A percentile compares a stretch with the other conserved stretches of the same genome.
phyloP scores from a whole-genome alignment of 1,140 invertebrate species.

The Aphelinus certus region DNA sequence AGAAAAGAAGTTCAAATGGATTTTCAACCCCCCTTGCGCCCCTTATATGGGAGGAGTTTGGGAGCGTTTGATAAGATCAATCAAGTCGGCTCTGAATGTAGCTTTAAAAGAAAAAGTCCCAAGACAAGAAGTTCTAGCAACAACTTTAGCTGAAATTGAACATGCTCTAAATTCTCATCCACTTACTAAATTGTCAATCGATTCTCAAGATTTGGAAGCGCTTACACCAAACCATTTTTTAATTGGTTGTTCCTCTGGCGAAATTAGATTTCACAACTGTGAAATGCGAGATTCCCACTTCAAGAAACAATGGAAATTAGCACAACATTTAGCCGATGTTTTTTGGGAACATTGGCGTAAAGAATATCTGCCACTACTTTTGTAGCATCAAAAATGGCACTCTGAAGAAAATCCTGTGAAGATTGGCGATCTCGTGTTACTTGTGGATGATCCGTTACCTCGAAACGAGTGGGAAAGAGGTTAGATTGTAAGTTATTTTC shows the following conservation, averaged over 20 bases:
- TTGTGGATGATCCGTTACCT: not conserved
- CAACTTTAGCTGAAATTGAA: conserved; percentile 18
- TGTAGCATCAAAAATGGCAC: conserved; percentile 48
- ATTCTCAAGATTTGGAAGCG: conserved; percentile 43
- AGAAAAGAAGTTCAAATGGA: conserved; percentile 6
- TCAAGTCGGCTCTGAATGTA: conserved; percentile 8
- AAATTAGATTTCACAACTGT: not conserved
- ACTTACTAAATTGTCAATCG: conserved; percentile 49
- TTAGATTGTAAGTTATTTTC: not conserved
- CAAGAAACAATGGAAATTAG: conserved; percentile 32
- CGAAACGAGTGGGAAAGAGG: not conserved
- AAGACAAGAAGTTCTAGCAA: conserved; percentile 13
- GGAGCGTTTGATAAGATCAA: conserved; percentile 15
- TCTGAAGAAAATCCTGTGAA: not conserved
- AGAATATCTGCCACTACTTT: conserved; percentile 47
- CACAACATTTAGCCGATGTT: conserved; percentile 40
- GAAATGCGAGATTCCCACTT: not conserved
- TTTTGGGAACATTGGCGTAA: conserved; percentile 48
- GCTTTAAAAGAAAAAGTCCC: conserved; percentile 3
- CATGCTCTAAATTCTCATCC: conserved; percentile 41
- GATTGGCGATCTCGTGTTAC: not conserved
- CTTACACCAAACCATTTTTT: conserved; percentile 55
- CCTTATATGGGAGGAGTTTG: conserved; percentile 32
- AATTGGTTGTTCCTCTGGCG: conserved; percentile 28
- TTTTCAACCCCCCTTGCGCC: conserved; percentile 25